These are phyloP conservation scores for Pelosia muscerda DNA, from an alignment of 2,888 invertebrate species.

Conservation along the genomic window DNA sequence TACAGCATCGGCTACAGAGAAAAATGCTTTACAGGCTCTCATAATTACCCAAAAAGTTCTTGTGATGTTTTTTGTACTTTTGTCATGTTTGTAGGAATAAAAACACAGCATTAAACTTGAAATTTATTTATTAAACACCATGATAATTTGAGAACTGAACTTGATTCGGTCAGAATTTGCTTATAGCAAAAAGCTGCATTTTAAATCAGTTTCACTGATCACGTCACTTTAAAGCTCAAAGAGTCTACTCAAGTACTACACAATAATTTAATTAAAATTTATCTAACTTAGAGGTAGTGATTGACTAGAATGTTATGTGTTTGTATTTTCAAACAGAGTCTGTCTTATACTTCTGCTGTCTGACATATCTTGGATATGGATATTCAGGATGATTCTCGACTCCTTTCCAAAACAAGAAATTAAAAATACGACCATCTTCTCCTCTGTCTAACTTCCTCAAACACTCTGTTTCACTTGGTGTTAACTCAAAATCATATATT, in stretches of 20 bases:
- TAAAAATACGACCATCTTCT: constrained; percentile 89
- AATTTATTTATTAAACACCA: constrained; percentile 19
- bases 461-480: constrained; percentile 82
- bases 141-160: constrained; percentile 6
- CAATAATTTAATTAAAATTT: constrained; percentile 17
- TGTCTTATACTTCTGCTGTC: constrained; percentile 13
- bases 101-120: not conserved
- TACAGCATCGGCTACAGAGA: constrained; percentile 98
- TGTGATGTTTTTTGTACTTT: constrained; percentile 6
- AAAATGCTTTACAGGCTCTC: constrained; percentile 98
- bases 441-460: constrained; percentile 88
- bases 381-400: constrained; percentile 90
- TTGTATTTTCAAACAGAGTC: not conserved
- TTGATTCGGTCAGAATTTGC: constrained; percentile 26
- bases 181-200: constrained; percentile 35
- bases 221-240: constrained; percentile 40
- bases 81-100: constrained; percentile 22
- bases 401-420: constrained; percentile 89
- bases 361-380: constrained; percentile 84
- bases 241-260: constrained; percentile 33
- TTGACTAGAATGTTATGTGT: constrained; percentile 55
- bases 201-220: constrained; percentile 61
- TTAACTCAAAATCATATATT: constrained; percentile 89
- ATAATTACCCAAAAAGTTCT: constrained; percentile 70
- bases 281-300: constrained; percentile 46